phyloP scores from a whole-genome alignment of 2,113 vertebrate genomes.

The Megatriorchis doriae region DNA sequence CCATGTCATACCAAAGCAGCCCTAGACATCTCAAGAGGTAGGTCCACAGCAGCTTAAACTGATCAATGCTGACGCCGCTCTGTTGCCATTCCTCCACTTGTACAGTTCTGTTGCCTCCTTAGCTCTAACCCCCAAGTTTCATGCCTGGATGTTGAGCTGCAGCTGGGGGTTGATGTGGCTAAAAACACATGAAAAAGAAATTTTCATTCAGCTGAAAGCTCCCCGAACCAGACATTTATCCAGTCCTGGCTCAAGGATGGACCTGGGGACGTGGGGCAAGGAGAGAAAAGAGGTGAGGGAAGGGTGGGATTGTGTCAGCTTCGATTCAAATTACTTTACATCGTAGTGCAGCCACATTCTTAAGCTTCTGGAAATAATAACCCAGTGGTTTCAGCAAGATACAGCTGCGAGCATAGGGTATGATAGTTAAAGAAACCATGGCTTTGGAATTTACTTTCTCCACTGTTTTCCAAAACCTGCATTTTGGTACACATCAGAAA shows the following conservation, averaged over 20 bases:
- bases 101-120: neutral
- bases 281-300: neutral
- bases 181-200: neutral
- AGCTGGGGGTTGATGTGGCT: neutral
- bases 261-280: neutral
- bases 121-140: neutral
- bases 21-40: neutral
- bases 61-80: accelerated
- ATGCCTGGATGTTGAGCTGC: neutral
- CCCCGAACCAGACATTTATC: neutral
- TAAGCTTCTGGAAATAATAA: neutral
- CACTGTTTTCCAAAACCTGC: neutral
- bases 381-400: neutral
- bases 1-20: neutral
- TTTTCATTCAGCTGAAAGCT: neutral
- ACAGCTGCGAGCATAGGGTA: neutral
- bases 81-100: neutral
- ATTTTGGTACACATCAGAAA: neutral
- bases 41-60: neutral
- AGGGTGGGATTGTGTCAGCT: neutral
- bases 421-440: neutral
- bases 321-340: neutral
- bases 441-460: slow-evolving; percentile 8
- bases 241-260: neutral
- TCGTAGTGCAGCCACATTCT: neutral